Conservation (phyloP, 2,113 vertebrate genomes). For the Poeciliopsis prolifica region DNA sequence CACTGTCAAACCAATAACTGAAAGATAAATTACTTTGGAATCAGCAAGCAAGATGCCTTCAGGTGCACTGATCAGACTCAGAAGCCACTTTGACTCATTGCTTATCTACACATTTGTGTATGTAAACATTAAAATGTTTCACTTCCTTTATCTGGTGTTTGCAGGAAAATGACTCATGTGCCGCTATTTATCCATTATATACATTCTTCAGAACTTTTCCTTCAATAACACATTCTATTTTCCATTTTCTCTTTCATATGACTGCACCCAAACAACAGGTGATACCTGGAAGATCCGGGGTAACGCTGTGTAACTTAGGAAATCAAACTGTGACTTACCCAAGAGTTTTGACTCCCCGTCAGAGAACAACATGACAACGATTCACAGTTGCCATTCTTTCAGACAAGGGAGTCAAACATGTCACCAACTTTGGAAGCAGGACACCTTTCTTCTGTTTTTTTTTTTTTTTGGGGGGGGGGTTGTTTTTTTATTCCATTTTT, state of each 20-base stretch:
- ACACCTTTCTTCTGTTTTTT: conserved; percentile 22
- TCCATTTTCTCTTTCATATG: neutral
- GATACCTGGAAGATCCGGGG: conserved; percentile 42
- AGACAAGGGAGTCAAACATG: conserved; percentile 41
- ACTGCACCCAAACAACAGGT: conserved; percentile 23
- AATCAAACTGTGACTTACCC: conserved; percentile 50
- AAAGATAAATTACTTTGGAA: too few species aligned
- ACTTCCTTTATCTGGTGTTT: too few species aligned
- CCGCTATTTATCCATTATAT: too few species aligned
- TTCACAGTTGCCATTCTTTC: conserved; percentile 42
- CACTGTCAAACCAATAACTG: too few species aligned
- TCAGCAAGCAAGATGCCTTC: too few species aligned
- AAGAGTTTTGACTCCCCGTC: conserved; percentile 36
- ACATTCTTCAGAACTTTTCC: too few species aligned
- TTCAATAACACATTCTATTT: neutral
- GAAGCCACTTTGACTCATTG: too few species aligned
- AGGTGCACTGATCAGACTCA: too few species aligned
- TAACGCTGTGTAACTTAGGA: conserved; percentile 40
- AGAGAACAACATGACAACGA: conserved; percentile 42
- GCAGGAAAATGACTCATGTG: too few species aligned
- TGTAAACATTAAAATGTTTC: too few species aligned
- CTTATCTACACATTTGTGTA: too few species aligned
- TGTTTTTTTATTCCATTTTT: neutral
- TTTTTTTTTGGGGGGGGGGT: too few species aligned
- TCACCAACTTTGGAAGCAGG: conserved; percentile 45